Evolutionary conservation across 2,888 invertebrate genomes (phyloP), one percentile per base, ranked within the genome.

Genomic region (Drymonia ruficornis): DNA sequence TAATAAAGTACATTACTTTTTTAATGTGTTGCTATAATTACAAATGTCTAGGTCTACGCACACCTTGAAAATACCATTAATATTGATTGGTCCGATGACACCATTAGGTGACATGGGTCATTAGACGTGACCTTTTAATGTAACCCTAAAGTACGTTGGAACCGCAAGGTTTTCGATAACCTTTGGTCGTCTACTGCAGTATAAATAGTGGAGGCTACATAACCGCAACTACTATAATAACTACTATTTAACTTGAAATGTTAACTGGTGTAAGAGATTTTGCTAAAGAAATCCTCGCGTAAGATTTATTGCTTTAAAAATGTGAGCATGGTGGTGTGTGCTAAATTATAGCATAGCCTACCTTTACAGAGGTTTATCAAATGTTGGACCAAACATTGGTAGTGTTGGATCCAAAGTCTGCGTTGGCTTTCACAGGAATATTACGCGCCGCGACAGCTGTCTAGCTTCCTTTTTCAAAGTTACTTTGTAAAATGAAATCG

Each of bases 401-500:
- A 8, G 11, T 18, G 23, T 45, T 45, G 45, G 8, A 15, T 28
- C 28, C 28, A 44, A 44, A 53, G 49, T 18, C 51, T 42, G 49
- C 48, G 58, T 56, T 52, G 49, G 52, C 54, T 63, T 60, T 59
- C 53, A 58, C 49, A 58, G 61, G 57, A 70, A 59, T 65, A 71
- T 60, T 65, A 64, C 59, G 40, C 57, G 51, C 55, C 58, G 63
- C 62, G 72, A 70, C 77, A 76, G 71, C 75, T 70, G 69, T 66
- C 68, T 70, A 65, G 62, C 55, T 56, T n/a, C 51, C 56, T 59
- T 61, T 69, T 65, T 61, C 62, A 66, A 71, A 76, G 79, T 78
- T 78, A 84, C 86, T 86, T 81, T 82, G 80, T 78, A 77, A 84
- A 86, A 86, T 86, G 81, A 84, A 86, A 83, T 81, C 82, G 79